Conservation (phyloP, 2,888 invertebrate genomes). For the Malthinus flaveolus region DNA sequence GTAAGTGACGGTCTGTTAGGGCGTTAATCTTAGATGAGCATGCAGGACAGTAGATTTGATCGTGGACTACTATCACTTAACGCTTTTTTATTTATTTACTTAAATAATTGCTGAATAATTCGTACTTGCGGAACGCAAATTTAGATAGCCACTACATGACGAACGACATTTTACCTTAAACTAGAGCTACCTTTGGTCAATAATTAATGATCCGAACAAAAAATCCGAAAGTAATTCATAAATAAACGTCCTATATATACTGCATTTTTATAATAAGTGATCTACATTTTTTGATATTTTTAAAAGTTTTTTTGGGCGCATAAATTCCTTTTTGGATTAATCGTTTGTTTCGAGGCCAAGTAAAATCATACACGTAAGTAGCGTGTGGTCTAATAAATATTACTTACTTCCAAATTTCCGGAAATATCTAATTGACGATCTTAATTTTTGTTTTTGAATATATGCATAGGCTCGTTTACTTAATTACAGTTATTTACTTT, state of each 20-base stretch:
- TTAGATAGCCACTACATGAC: conserved; percentile 29
- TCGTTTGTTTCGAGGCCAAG: conserved; percentile 19
- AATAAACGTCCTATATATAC: conserved; percentile 48
- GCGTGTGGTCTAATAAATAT: conserved; percentile 10
- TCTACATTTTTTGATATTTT: conserved; percentile 42
- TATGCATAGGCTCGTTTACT: no score
- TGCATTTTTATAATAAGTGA: conserved; percentile 43
- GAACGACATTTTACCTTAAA: conserved; percentile 20
- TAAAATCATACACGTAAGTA: conserved; percentile 6
- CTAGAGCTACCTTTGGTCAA: conserved; percentile 28
- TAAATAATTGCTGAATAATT: conserved; percentile 42
- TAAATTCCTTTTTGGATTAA: conserved; percentile 20
- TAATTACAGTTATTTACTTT: no score
- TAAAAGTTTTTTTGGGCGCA: background rate
- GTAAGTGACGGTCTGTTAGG: conserved; percentile 30
- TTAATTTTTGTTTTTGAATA: no score
- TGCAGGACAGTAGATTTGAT: conserved; percentile 29
- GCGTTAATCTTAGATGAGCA: conserved; percentile 30
- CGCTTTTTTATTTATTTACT: conserved; percentile 31
- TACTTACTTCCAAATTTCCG: conserved; percentile 1
- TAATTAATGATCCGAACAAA: conserved; percentile 37
- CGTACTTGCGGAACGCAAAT: conserved; percentile 36
- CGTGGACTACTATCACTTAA: conserved; percentile 34
- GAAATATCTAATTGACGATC: conserved; percentile 1
- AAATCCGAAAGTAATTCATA: conserved; percentile 49